A percentile compares a stretch with the other conserved stretches of the same genome.
Conservation (phyloP, 2,113 vertebrate species). For the Carettochelys insculpta region DNA sequence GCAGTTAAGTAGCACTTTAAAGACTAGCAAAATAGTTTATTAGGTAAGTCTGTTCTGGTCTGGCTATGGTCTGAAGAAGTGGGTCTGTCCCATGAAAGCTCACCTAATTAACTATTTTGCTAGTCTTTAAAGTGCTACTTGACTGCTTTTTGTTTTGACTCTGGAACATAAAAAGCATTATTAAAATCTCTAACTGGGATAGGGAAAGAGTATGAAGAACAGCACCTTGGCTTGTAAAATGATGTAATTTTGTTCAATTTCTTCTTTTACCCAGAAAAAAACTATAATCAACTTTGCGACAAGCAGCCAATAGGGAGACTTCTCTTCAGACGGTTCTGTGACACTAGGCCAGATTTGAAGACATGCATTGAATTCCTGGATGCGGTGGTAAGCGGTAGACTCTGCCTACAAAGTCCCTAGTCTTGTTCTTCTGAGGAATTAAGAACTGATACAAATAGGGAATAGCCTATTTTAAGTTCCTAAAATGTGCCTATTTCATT, state of each 20-base stretch:
- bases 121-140: no score
- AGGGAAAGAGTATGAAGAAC: background rate
- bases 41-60: no score
- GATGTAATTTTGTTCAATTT: background rate
- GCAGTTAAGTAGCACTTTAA: no score
- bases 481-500: background rate
- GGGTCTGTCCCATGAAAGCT: no score
- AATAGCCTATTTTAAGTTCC: background rate
- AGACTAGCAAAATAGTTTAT: no score
- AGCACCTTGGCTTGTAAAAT: background rate
- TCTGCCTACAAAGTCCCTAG: rapidly evolving
- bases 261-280: slow-evolving; percentile 78
- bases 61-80: no score
- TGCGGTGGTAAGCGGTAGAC: slow-evolving; percentile 83
- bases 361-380: slow-evolving; percentile 90
- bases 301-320: slow-evolving; percentile 92
- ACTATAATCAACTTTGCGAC: slow-evolving; percentile 89
- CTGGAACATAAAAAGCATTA: no score
- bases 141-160: no score
- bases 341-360: slow-evolving; percentile 83
- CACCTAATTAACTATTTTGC: no score
- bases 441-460: background rate
- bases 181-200: background rate
- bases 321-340: slow-evolving; percentile 92
- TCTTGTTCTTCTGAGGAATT: background rate